A percentile compares a stretch with the other conserved stretches of the same genome.
These are phyloP conservation scores for Synergus gifuensis DNA, from an alignment of 2,888 invertebrate genomes.

Conservation along the genomic window DNA sequence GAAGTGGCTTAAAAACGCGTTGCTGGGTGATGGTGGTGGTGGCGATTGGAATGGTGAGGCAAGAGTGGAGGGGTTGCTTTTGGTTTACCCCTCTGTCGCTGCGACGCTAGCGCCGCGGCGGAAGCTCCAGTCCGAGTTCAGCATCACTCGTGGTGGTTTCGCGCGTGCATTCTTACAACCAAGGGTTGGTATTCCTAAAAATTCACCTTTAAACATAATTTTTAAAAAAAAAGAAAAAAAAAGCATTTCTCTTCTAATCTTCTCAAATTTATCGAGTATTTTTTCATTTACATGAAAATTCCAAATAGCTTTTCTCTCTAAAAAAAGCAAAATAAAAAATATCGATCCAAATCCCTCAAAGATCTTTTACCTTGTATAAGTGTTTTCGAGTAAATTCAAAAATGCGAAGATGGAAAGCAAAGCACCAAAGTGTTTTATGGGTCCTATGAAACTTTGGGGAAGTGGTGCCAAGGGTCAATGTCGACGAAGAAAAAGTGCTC, in stretches of 20 bases:
- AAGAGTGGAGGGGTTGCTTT: slow-evolving; percentile 56
- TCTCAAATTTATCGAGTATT: background rate
- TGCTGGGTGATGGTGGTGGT: slow-evolving; percentile 56
- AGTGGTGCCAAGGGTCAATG: slow-evolving; percentile 21
- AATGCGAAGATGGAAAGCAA: slow-evolving; percentile 29
- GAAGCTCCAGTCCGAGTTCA: slow-evolving; percentile 73
- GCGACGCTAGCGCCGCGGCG: slow-evolving; percentile 73
- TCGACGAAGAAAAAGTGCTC: slow-evolving; percentile 32
- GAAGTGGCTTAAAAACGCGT: slow-evolving; percentile 58
- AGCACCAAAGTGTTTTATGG: background rate
- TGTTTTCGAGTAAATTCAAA: background rate
- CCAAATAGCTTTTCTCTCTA: background rate
- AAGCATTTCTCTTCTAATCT: background rate
- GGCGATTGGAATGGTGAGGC: slow-evolving; percentile 46
- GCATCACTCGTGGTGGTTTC: slow-evolving; percentile 74
- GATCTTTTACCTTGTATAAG: background rate
- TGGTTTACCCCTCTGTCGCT: slow-evolving; percentile 66
- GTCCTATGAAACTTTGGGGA: slow-evolving; percentile 27
- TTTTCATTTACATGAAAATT: background rate
- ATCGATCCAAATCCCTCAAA: slow-evolving; percentile 5
- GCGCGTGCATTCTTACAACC: slow-evolving; percentile 63
- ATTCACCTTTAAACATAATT: background rate
- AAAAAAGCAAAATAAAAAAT: background rate
- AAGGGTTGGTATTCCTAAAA: slow-evolving; percentile 1
- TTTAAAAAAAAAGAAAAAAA: background rate